Conservation (phyloP, 1,140 invertebrate genomes). For the Acromyrmex charruanus region DNA sequence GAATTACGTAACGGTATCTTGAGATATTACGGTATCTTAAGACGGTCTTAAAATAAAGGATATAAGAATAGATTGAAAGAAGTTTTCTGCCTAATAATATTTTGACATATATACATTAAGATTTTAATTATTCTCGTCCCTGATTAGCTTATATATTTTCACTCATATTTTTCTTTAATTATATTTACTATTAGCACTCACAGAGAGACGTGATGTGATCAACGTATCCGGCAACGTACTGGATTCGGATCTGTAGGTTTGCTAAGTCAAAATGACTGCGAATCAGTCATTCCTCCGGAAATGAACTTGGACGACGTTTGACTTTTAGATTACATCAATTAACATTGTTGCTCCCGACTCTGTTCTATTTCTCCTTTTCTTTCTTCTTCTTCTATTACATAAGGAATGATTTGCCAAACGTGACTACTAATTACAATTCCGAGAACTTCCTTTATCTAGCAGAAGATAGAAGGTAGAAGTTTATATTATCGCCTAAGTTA, state of each 20-base stretch:
- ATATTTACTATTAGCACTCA: not conserved
- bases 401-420: not conserved
- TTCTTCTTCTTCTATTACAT: not conserved
- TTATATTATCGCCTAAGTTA: slow-evolving; percentile 4
- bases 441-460: not conserved
- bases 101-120: not conserved
- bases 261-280: not conserved
- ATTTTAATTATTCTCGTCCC: not conserved
- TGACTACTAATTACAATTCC: not conserved
- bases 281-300: slow-evolving; percentile 3
- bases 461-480: not conserved
- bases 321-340: slow-evolving; percentile 47
- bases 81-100: not conserved
- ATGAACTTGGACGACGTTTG: slow-evolving; percentile 31
- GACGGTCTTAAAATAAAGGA: too few species aligned
- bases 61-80: too few species aligned
- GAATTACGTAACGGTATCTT: too few species aligned
- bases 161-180: not conserved
- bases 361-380: not conserved
- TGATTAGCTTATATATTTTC: not conserved
- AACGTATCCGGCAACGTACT: not conserved
- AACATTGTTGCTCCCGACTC: not conserved
- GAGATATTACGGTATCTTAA: too few species aligned
- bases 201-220: not conserved
- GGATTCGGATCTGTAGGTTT: not conserved